Conservation (phyloP, 2,113 vertebrate species). For the Trogon melanurus region DNA sequence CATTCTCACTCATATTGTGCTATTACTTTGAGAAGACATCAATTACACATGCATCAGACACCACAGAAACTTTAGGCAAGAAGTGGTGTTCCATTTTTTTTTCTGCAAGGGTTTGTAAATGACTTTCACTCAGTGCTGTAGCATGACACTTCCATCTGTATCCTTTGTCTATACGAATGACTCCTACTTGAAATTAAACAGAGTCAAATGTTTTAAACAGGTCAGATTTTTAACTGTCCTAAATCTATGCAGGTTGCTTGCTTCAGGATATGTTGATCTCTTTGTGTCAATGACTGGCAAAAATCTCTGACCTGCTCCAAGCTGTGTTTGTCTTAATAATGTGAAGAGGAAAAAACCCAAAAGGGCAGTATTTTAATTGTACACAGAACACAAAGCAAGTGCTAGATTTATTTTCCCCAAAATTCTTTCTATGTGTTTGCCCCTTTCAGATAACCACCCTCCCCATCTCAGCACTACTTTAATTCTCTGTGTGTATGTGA, state of each 20-base stretch:
- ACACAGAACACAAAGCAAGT: not conserved
- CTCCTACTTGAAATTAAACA: not conserved
- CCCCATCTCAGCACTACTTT: not conserved
- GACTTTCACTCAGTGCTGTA: not conserved
- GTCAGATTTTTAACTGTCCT: not conserved
- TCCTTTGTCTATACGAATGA: not conserved
- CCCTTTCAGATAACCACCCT: not conserved
- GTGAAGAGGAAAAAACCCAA: not conserved
- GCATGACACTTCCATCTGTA: not conserved
- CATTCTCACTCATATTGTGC: not conserved
- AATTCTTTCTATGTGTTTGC: not conserved
- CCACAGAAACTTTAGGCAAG: not conserved
- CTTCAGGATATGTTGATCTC: not conserved
- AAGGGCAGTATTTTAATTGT: not conserved
- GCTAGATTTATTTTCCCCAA: not conserved
- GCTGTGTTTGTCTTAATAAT: not conserved
- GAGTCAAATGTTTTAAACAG: not conserved
- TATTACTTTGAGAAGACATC: not conserved
- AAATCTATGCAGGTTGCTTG: not conserved
- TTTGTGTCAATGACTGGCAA: not conserved
- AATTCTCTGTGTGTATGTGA: not conserved
- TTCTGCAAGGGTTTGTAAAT: not conserved
- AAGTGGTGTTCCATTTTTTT: not conserved
- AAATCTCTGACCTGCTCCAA: not conserved
- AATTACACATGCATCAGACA: not conserved